These are phyloP conservation scores for Microtus richardsoni DNA, from an alignment of 2,113 vertebrate species.

Conservation along the genomic window DNA sequence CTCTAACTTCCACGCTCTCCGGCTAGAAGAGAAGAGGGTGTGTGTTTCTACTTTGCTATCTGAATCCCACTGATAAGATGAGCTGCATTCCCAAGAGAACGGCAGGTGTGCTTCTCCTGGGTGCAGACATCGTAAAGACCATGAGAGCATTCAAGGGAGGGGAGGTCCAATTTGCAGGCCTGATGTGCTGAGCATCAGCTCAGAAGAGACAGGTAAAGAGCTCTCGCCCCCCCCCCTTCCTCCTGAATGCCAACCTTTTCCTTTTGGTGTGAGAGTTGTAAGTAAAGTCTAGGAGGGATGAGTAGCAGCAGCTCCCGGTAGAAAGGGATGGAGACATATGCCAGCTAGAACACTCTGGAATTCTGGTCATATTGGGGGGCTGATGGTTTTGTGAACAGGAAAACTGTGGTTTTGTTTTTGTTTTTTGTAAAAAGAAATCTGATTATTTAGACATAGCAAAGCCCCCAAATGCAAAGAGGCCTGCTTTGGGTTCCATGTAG, in stretches of 20 bases:
- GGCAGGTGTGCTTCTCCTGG: accelerated
- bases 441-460: too few relatives aligned
- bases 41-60: not conserved
- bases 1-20: not conserved
- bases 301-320: accelerated
- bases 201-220: not conserved
- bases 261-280: too few relatives aligned
- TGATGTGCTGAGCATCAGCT: not conserved
- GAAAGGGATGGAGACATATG: not conserved
- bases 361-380: accelerated
- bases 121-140: not conserved
- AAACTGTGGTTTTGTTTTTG: too few relatives aligned
- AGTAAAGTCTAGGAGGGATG: too few relatives aligned
- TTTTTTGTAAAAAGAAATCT: not conserved
- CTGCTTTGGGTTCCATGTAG: not conserved
- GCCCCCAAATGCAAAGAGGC: not conserved
- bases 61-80: not conserved
- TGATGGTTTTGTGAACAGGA: too few relatives aligned
- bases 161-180: not conserved
- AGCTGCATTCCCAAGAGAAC: not conserved
- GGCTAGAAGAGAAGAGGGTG: not conserved
- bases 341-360: accelerated
- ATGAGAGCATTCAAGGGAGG: not conserved
- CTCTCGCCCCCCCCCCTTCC: not conserved
- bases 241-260: not conserved